Conservation (phyloP, 2,797 vertebrate genomes). For the Heteromormyrus szaboi region DNA sequence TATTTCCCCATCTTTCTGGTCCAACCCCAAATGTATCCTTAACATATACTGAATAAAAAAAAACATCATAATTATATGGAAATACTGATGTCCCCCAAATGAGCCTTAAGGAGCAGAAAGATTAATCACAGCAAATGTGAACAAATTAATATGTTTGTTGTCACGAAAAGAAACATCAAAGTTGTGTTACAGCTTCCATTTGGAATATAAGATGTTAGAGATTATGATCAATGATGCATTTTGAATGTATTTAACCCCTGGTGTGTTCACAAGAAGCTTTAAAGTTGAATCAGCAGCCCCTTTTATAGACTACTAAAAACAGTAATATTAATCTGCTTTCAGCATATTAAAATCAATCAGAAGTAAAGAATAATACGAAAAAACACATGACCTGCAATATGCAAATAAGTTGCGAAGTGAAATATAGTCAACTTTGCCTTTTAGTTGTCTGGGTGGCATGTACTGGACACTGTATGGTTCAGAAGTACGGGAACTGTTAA, state of each 20-base stretch:
- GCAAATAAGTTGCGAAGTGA: background rate
- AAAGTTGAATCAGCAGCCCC: background rate
- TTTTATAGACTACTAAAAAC: background rate
- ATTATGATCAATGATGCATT: background rate
- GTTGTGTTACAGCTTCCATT: background rate
- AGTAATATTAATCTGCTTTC: background rate
- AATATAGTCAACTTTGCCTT: background rate
- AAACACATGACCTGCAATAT: background rate
- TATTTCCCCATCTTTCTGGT: background rate
- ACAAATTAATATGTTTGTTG: background rate
- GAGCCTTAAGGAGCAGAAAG: background rate
- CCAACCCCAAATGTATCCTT: background rate
- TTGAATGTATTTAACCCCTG: background rate
- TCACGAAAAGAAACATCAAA: background rate
- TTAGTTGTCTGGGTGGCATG: too few species aligned
- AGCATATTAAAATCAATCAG: background rate
- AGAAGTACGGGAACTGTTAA: background rate
- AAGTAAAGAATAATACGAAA: background rate
- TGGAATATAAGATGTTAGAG: background rate
- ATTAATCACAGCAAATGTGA: background rate
- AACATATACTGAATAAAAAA: background rate
- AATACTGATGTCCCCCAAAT: background rate
- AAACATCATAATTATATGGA: background rate
- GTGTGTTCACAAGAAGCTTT: conserved; percentile 8
- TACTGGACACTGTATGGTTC: background rate